phyloP scores from a whole-genome alignment of 2,888 invertebrate genomes.

The Volucella zonaria region DNA sequence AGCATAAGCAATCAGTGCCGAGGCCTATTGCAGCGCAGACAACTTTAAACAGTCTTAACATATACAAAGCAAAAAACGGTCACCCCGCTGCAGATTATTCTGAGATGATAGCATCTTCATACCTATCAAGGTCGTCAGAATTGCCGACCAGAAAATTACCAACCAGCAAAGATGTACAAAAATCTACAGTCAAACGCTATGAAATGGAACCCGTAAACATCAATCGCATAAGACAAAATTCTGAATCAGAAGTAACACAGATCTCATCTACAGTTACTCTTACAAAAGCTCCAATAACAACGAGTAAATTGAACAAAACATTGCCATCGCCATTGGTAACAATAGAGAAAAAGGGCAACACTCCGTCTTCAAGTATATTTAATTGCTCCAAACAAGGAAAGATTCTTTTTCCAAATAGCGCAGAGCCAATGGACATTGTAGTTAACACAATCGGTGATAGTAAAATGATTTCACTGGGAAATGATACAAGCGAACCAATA shows the following conservation, averaged over 20 bases:
- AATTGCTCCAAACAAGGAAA: slow-evolving; percentile 46
- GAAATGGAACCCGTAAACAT: slow-evolving; percentile 27
- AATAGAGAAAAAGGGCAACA: slow-evolving; percentile 54
- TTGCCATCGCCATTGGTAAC: slow-evolving; percentile 55
- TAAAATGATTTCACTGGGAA: slow-evolving; percentile 45
- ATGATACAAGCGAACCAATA: slow-evolving; percentile 21
- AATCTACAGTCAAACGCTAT: neutral
- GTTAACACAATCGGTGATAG: slow-evolving; percentile 44
- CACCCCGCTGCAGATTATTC: neutral
- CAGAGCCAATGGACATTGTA: slow-evolving; percentile 49
- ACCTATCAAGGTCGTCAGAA: slow-evolving; percentile 16
- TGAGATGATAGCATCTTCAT: slow-evolving; percentile 41
- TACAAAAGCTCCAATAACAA: slow-evolving; percentile 38
- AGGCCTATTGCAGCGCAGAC: slow-evolving; percentile 14
- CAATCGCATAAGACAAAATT: slow-evolving; percentile 7
- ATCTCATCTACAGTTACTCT: slow-evolving; percentile 68
- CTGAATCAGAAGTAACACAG: slow-evolving; percentile 54
- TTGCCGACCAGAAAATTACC: slow-evolving; percentile 26
- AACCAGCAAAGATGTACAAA: slow-evolving; percentile 44
- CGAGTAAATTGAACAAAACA: slow-evolving; percentile 43
- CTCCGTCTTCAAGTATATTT: slow-evolving; percentile 8
- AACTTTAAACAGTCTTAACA: slow-evolving; percentile 1
- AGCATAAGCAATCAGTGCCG: slow-evolving; percentile 18
- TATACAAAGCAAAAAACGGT: slow-evolving; percentile 53
- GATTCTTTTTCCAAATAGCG: slow-evolving; percentile 34